Base-by-base conservation (phyloP, 2,888 invertebrate species). In the Mechanitis messenoides region DNA sequence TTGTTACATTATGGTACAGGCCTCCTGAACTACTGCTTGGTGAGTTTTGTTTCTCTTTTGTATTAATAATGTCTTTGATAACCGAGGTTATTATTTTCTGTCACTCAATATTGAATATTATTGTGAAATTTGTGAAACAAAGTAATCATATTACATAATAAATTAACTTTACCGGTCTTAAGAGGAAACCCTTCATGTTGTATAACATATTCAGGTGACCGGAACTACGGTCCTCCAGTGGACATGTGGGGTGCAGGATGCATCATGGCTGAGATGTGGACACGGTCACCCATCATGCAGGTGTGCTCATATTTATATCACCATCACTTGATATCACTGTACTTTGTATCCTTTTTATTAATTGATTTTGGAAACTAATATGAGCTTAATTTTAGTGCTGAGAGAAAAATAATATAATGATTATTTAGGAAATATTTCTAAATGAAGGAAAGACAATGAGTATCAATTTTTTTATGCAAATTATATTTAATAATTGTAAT, bases 231-330 rank as follows among this genome's bases (percentile, higher is more conserved):
- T 0, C 97, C 98, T 1, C 96, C 98, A 0, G 98, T 99, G 12
- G 99, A 99, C 89, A 93, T 99, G 89, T 96, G 96, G 96, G 96
- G 96, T 0, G 98, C 98, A 0, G 99, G 99, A 0, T 99, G 99
- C 79, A 99, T 99, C 67, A 99, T 99, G 99, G 99, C 99, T 0
- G 99, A 99, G 90, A 97, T 99, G 97, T 99, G 99, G 99, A 99
- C 98, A 0, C 90, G 95, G 28, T 95, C 95, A 3, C 99, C 97
- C 0, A 97, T 97, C 64, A 97, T 97, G 96, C 96, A 96, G 84
- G 85, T 85, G 53, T 45, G 3, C 7, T 11, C 0, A 35, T 2
- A 3, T 35, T 35, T 6, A 35, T 35, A 5, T 35, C 3, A 35
- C 35, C 20, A 20, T 20, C 20, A 20, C 20, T 20, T 20, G 20